phyloP scores from a whole-genome alignment of 2,113 vertebrate species.

The Salvator merianae region DNA sequence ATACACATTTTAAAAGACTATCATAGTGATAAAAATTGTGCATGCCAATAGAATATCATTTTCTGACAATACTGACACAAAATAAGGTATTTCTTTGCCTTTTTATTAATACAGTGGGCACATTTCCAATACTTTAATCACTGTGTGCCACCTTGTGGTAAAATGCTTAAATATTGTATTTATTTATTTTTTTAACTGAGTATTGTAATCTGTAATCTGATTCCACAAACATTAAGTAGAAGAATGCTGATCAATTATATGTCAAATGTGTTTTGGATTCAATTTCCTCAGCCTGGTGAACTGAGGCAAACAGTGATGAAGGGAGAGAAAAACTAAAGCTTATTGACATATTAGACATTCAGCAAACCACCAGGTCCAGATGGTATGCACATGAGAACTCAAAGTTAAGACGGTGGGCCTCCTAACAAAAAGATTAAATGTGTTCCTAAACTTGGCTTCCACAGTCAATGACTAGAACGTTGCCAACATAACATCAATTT shows the following conservation, averaged over 20 bases:
- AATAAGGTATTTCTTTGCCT: neutral
- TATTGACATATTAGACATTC: neutral
- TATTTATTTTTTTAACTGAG: rapidly evolving
- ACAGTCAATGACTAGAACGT: too few relatives aligned
- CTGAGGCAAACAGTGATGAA: too few relatives aligned
- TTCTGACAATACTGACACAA: neutral
- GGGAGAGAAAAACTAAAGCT: neutral
- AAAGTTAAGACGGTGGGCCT: neutral
- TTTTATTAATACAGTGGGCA: neutral
- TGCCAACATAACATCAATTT: neutral
- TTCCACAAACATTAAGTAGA: neutral
- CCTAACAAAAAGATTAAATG: too few relatives aligned
- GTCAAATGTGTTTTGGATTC: too few relatives aligned
- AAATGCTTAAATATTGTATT: constrained; percentile 2
- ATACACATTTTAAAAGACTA: constrained; percentile 11
- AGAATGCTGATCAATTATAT: too few relatives aligned
- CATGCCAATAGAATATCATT: neutral
- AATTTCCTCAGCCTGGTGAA: too few relatives aligned
- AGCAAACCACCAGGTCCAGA: too few relatives aligned
- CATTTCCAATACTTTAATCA: constrained; percentile 23
- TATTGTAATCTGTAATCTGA: neutral
- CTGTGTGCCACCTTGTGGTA: constrained; percentile 70
- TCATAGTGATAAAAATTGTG: constrained; percentile 7
- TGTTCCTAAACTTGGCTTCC: too few relatives aligned
- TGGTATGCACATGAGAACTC: too few relatives aligned